Conservation (phyloP, 2,113 vertebrate genomes). For the Seriola dumerili region DNA sequence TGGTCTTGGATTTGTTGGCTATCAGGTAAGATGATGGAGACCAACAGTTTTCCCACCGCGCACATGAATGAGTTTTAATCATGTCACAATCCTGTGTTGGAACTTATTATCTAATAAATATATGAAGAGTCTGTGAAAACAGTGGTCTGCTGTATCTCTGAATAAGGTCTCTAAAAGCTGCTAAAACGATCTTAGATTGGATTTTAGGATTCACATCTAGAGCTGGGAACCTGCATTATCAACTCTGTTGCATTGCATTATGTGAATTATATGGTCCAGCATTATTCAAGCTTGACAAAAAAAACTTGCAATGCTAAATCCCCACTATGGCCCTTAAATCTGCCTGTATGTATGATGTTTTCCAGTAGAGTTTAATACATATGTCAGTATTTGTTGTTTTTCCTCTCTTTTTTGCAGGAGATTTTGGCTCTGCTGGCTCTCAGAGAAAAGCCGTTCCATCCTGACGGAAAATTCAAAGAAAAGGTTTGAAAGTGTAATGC, state of each 20-base stretch:
- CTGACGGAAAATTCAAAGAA: slow-evolving; percentile 85
- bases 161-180: neutral
- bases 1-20: no score
- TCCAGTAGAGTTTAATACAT: neutral
- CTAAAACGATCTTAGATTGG: neutral
- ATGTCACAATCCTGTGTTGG: no score
- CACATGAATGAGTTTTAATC: no score
- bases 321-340: no score
- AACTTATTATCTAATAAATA: no score
- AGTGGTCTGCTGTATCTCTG: neutral
- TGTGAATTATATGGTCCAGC: neutral
- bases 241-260: neutral
- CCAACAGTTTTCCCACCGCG: no score
- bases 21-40: no score
- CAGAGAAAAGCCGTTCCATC: slow-evolving; percentile 86
- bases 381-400: neutral
- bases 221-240: neutral
- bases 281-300: neutral
- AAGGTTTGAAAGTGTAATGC: slow-evolving; percentile 81
- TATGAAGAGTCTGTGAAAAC: no score
- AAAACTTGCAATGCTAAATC: no score
- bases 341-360: neutral
- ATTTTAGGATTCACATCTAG: neutral
- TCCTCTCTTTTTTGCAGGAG: slow-evolving; percentile 84
- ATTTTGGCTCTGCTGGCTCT: slow-evolving; percentile 91